phyloP scores from a whole-genome alignment of 2,797 vertebrate genomes.

The Chelon labrosus region DNA sequence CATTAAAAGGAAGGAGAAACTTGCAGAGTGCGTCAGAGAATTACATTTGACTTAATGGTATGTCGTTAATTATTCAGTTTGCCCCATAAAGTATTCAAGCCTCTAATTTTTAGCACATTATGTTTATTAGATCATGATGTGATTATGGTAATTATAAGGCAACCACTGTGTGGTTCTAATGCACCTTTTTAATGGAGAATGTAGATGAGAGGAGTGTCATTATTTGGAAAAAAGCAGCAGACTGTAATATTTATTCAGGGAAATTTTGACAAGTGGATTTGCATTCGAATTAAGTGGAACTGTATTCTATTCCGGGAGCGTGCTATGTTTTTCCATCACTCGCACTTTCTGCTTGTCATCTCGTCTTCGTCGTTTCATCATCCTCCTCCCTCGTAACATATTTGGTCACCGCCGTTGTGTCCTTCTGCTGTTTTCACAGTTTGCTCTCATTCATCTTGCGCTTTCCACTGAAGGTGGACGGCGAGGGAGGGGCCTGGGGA shows the following conservation, averaged over 20 bases:
- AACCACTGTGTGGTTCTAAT: slow-evolving; percentile 41
- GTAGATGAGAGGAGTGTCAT: slow-evolving; percentile 21
- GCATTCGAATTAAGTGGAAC: slow-evolving; percentile 6
- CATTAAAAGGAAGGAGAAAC: slow-evolving; percentile 48
- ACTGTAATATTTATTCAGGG: slow-evolving; percentile 18
- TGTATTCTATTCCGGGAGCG: background rate
- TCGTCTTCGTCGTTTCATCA: slow-evolving; percentile 35
- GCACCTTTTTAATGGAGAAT: slow-evolving; percentile 37
- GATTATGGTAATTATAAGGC: slow-evolving; percentile 62
- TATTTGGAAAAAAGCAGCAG: slow-evolving; percentile 28
- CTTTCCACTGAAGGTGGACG: slow-evolving; percentile 56
- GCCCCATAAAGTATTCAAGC: slow-evolving; percentile 64
- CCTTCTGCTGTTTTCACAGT: slow-evolving; percentile 36
- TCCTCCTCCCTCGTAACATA: slow-evolving; percentile 29
- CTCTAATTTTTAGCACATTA: slow-evolving; percentile 67
- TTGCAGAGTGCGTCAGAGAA: slow-evolving; percentile 47
- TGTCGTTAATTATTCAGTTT: slow-evolving; percentile 70
- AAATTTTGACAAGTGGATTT: slow-evolving; percentile 34
- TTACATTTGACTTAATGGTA: slow-evolving; percentile 62
- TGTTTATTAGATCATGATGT: slow-evolving; percentile 73
- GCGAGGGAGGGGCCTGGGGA: slow-evolving; percentile 27
- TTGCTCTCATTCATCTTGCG: slow-evolving; percentile 64
- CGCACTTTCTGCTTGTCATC: slow-evolving; percentile 22
- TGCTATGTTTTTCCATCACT: slow-evolving; percentile 2
- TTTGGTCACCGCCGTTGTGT: slow-evolving; percentile 53